Evolutionary conservation across 2,888 invertebrate genomes (phyloP), one percentile per base, ranked within the genome.

Genomic region (Mythimna impura): DNA sequence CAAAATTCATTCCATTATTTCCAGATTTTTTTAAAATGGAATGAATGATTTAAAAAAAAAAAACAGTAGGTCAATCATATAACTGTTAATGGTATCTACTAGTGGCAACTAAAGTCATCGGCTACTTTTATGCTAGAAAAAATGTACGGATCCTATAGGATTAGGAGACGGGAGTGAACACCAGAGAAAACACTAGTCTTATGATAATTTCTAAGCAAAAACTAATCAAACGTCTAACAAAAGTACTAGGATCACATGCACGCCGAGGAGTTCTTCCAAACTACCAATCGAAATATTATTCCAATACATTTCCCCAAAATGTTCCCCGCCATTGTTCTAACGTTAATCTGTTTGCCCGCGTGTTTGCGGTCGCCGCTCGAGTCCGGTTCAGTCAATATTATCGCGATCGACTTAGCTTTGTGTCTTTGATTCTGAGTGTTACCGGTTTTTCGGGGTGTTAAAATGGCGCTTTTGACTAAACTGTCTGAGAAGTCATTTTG

Each of bases 281-380:
- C 40, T 40, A 47, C 57, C 65, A 71, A 34, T 40, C 54, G 47
- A 47, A 81, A 71, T 76, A 76, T 67, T 78, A 69, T 71, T 76
- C 81, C 83, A 77, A 76, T 73, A 75, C 76, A 78, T 79, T 73
- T 87, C 73, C 73, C 77, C 73, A 82, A 84, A 43, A 76, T 86
- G 85, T 87, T 76, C 58, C 71, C 82, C 80, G 83, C 82, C 77
- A 89, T 90, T 91, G 92, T 92, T 88, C 89, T 86, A 86, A 87
- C 81, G 91, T 91, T 94, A 94, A 94, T 94, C 93, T 94, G 94
- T 94, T 94, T 94, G 92, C 88, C 84, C 78, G 81, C 76, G 83
- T 92, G 92, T 93, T 92, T 92, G 92, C 89, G 87, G 90, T 86
- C 90, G 89, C 90, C 83, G 91, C 91, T 93, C 88, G 89, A 91